These are phyloP conservation scores for Seira sanloemensis DNA, from an alignment of 2,888 invertebrate species.

Conservation along the genomic window DNA sequence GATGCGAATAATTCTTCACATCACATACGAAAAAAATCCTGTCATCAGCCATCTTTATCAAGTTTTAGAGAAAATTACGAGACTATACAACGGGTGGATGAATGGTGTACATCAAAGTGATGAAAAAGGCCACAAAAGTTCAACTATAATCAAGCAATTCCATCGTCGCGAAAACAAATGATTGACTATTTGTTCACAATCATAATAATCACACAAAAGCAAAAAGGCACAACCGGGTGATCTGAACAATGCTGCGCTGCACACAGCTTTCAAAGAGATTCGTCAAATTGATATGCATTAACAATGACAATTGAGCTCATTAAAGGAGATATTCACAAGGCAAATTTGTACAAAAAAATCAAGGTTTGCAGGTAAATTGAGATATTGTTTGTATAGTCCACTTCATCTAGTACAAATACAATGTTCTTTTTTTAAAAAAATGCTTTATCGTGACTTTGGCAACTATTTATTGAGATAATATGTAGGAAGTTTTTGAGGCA, in stretches of 20 bases:
- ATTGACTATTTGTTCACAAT: slow-evolving; percentile 21
- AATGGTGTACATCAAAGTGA: not conserved
- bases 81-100: no score
- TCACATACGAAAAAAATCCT: not conserved
- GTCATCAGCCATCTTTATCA: no score
- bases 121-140: slow-evolving; percentile 39
- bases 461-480: slow-evolving; percentile 29
- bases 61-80: slow-evolving; percentile 32
- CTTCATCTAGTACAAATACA: not conserved
- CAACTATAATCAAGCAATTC: slow-evolving; percentile 40
- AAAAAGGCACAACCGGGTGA: no score
- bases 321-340: slow-evolving; percentile 36
- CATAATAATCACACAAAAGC: not conserved
- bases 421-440: not conserved
- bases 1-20: not conserved
- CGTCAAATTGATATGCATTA: slow-evolving; percentile 51
- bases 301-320: slow-evolving; percentile 59
- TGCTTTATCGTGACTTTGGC: slow-evolving; percentile 17
- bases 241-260: no score
- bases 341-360: no score
- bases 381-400: slow-evolving; percentile 37
- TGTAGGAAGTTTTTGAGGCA: slow-evolving; percentile 2
- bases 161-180: slow-evolving; percentile 29
- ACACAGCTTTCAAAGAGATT: slow-evolving; percentile 23
- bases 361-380: slow-evolving; percentile 55